Percentiles rank a stretch among this genome's conserved stretches.
Evolutionary conservation across 2,113 vertebrate species (phyloP).

Genomic region (Bos javanicus): DNA sequence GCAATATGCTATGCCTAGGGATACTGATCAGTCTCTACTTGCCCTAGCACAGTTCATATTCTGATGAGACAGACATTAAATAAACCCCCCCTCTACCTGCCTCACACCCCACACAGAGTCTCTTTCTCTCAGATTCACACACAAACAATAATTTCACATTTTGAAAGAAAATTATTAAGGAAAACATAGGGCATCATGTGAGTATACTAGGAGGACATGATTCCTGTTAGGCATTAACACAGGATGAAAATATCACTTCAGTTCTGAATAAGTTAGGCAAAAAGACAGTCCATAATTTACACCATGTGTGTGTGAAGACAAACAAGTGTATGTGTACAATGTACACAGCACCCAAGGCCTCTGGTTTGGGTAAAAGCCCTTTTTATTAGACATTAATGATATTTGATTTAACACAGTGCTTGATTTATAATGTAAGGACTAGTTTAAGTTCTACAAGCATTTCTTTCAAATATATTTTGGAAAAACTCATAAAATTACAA

Average conservation of each 20-base stretch:
- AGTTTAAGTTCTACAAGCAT: neutral
- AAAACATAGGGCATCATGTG: neutral
- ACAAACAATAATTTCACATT: neutral
- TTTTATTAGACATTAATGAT: neutral
- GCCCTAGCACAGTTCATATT: neutral
- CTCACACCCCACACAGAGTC: neutral
- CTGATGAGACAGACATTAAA: neutral
- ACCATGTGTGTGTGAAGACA: neutral
- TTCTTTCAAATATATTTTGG: neutral
- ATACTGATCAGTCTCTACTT: neutral
- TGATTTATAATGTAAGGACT: neutral
- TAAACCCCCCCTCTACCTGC: neutral
- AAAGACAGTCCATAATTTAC: neutral
- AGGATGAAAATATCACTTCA: neutral
- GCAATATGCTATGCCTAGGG: neutral
- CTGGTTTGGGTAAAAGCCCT: neutral
- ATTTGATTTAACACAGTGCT: neutral
- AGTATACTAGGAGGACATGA: neutral
- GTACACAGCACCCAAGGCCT: neutral
- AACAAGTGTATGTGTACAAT: accelerated
- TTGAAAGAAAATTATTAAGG: neutral
- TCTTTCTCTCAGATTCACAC: neutral
- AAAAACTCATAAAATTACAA: neutral
- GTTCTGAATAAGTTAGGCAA: neutral
- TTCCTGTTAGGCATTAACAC: neutral